Base-by-base conservation (phyloP, 2,888 invertebrate genomes). In the Arenicola marina region DNA sequence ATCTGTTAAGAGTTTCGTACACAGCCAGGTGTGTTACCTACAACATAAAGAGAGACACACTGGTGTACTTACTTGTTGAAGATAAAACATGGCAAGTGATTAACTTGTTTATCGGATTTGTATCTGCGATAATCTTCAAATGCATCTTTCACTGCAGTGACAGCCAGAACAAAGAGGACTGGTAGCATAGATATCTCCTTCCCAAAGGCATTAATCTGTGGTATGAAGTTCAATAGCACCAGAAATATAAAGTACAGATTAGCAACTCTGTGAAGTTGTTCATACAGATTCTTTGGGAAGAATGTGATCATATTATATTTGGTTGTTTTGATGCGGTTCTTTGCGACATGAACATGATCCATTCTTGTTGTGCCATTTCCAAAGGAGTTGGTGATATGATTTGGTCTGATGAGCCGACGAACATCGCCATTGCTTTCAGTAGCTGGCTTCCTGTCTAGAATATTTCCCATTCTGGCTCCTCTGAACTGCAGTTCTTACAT, bases 171-270 rank as follows among this genome's bases (percentile, higher is more conserved):
- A 87, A 96, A 95, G 80, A 95, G 85, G 70, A 96, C 93, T 1
- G 96, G 95, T 74, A 95, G 88, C 92, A 95, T 93, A 21, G 95
- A 93, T 73, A 96, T 89, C 85, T 95, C 95, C 83, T 95, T 95
- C 68, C 94, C 95, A 85, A 96, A 95, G 2, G 95, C 95, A 85
- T 92, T 73, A 18, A 81, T 75, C 38, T 90, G 89, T 2, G 95
- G 95, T 80, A 96, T 91, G 95, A 95, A 96, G 86, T 97, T 97
- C 70, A 97, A 88, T 75, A 95, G 86, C 76, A 96, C 95, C 82
- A 98, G 95, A 82, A 95, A 93, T 80, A 97, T 91, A 85, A 98
- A 98, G 87, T 97, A 98, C 78, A 98, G 87, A 87, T 98, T 98
- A 69, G 97, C 97, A 80, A 95, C 93, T 67, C 97, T 89, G 85